These are phyloP conservation scores for Xestobium rufovillosum DNA, from an alignment of 2,888 invertebrate species.

Conservation along the genomic window DNA sequence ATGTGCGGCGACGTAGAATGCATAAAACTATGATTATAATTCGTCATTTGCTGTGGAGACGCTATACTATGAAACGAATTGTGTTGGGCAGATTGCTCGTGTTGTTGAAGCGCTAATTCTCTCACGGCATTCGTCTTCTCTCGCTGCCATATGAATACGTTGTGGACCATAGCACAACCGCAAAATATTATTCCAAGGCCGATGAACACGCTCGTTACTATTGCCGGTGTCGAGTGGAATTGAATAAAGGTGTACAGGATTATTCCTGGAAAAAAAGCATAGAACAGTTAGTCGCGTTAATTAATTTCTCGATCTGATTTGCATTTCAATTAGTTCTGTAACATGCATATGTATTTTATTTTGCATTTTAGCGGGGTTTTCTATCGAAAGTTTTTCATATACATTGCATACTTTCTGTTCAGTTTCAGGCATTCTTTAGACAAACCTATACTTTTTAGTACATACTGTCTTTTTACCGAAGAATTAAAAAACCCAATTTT, in stretches of 20 bases:
- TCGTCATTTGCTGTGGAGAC: conserved; percentile 24
- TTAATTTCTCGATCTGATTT: too few relatives aligned
- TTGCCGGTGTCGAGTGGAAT: conserved; percentile 86
- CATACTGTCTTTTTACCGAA: too few relatives aligned
- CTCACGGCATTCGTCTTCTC: conserved; percentile 80
- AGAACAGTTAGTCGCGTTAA: too few relatives aligned
- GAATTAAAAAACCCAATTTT: too few relatives aligned
- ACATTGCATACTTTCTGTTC: too few relatives aligned
- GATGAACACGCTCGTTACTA: conserved; percentile 82
- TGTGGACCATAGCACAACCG: conserved; percentile 89
- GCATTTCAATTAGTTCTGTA: too few relatives aligned
- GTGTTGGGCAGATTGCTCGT: conserved; percentile 30
- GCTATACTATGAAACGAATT: conserved; percentile 37
- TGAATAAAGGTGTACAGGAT: conserved; percentile 89
- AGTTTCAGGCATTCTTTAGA: too few relatives aligned
- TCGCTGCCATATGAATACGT: conserved; percentile 90
- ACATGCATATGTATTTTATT: too few relatives aligned
- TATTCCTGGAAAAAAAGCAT: conserved; percentile 66
- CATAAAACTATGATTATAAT: conserved; percentile 37
- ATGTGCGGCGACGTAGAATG: conserved; percentile 34
- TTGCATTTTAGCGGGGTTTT: too few relatives aligned
- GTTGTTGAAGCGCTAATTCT: conserved; percentile 43
- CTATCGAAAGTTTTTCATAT: too few relatives aligned
- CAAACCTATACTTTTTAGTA: too few relatives aligned
- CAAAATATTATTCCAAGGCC: conserved; percentile 89